Evolutionary conservation across 2,888 invertebrate genomes (phyloP), one percentile per base, ranked within the genome.

Genomic region (Andrena bucephala): DNA sequence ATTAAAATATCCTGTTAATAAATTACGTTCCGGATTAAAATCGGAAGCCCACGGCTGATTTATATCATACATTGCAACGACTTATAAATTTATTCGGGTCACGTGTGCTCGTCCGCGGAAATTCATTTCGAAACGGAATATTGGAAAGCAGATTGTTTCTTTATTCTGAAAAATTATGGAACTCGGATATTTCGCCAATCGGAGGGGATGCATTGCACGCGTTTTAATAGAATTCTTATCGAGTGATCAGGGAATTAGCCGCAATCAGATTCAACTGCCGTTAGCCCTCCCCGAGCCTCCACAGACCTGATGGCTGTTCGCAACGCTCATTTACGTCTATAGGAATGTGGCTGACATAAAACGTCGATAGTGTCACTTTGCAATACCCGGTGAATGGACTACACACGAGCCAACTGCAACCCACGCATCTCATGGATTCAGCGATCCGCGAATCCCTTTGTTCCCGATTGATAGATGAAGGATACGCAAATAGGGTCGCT

Each of bases 381-480:
- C 62, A 24, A 73, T 69, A 60, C 68, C 36, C 62, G 48, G 16
- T 66, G 77, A 77, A 83, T 73, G 69, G 77, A 59, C 60, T 68
- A 24, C 50, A 57, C 36, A 62, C 73, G 54, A 77, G 65, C 68
- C 50, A 36, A 57, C 67, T 54, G 60, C 69, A 77, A 82, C 73
- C 60, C 76, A 87, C 87, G 85, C 89, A 84, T 85, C 85, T 88
- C 88, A 74, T 75, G 78, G 69, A 80, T 73, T 59, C 84, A 74
- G 59, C 91, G 88, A 89, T 87, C 87, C 87, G 78, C 86, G 82
- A 83, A 83, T 85, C 87, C 84, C 89, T 90, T 91, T 91, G 91
- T 91, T 83, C 87, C 78, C 85, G 87, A 88, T 89, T 90, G 89
- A 91, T 91, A 89, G 91, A 90, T 90, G 88, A 86, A 86, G 74